Evolutionary conservation across 1,140 invertebrate species (phyloP).

Genomic region (Drosophila persimilis): DNA sequence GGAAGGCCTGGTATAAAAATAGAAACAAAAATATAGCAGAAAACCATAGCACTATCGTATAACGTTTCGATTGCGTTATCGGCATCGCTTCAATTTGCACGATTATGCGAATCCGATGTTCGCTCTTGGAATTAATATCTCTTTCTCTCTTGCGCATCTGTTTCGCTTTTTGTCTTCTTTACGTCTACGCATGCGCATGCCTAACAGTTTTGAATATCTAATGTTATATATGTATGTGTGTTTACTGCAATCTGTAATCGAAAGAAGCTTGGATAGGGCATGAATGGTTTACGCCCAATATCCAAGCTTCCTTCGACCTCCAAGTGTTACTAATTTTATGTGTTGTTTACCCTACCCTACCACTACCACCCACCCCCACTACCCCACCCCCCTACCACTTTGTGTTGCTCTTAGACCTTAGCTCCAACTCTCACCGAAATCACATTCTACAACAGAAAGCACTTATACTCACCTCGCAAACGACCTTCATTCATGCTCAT

Average conservation of each 20-base stretch:
- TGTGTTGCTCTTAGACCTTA: conserved; percentile 10
- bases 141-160: conserved; percentile 43
- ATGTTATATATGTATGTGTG: conserved; percentile 33
- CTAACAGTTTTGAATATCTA: conserved; percentile 15
- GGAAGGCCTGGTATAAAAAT: conserved; percentile 68
- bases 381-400: not conserved
- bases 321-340: conserved; percentile 32
- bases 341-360: not conserved
- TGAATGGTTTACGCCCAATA: not conserved
- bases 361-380: conserved; percentile 19
- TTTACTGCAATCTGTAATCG: not conserved
- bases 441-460: not conserved
- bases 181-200: conserved; percentile 1
- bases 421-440: not conserved
- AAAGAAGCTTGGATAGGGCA: conserved; percentile 28
- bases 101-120: conserved; percentile 34
- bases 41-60: conserved; percentile 15
- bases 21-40: conserved; percentile 4
- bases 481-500: conserved; percentile 35
- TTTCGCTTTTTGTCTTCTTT: conserved; percentile 25
- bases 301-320: conserved; percentile 16
- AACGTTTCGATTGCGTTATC: conserved; percentile 36
- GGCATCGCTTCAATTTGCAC: conserved; percentile 54
- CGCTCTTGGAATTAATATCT: conserved; percentile 46
- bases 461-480: not conserved